Conservation (phyloP, 2,113 vertebrate species). For the Seriola dumerili region DNA sequence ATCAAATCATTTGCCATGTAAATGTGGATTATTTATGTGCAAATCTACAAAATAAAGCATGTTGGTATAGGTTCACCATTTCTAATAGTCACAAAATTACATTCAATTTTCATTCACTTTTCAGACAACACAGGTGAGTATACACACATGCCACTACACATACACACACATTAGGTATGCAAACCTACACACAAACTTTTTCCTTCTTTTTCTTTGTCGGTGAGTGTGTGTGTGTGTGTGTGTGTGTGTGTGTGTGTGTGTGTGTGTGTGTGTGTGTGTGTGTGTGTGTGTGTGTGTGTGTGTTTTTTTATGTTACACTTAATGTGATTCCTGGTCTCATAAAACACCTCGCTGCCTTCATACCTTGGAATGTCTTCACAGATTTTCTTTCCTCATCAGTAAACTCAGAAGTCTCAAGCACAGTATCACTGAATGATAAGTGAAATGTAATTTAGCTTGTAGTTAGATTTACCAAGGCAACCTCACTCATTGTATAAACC, state of each 20-base stretch:
- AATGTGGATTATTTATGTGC: background rate
- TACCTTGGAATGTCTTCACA: background rate
- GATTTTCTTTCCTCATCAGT: constrained; percentile 35
- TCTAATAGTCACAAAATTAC: too few species aligned
- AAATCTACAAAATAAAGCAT: background rate
- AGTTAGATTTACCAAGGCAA: constrained; percentile 25
- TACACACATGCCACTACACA: background rate
- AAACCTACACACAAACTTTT: background rate
- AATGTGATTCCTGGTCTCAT: background rate
- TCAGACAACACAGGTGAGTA: background rate
- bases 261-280: too few species aligned
- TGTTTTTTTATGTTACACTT: background rate
- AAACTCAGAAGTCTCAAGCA: background rate
- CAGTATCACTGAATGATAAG: background rate
- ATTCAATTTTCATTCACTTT: background rate
- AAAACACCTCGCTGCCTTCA: background rate
- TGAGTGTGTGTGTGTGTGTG: too few species aligned
- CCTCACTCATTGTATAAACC: constrained; percentile 22
- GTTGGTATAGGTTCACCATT: too few species aligned
- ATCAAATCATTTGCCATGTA: background rate
- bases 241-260: too few species aligned
- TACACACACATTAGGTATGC: background rate
- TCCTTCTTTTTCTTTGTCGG: background rate
- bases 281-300: background rate
- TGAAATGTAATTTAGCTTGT: constrained; percentile 29